phyloP scores from a whole-genome alignment of 2,888 invertebrate genomes.

The Nysson spinosus region DNA sequence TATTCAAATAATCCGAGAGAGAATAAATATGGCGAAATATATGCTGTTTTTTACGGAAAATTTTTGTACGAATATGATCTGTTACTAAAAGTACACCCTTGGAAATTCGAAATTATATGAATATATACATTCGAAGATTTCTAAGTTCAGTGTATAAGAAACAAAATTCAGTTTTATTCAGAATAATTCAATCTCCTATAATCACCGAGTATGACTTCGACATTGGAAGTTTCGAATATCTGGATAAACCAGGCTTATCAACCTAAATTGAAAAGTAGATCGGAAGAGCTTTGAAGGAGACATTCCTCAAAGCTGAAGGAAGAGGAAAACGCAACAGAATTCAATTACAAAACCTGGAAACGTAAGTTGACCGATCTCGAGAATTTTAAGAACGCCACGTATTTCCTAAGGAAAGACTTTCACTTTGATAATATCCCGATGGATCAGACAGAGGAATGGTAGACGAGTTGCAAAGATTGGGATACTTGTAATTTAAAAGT shows the following conservation, averaged over 20 bases:
- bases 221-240: constrained; percentile 20
- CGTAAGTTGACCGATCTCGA: constrained; percentile 10
- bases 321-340: constrained; percentile 21
- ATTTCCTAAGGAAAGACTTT: constrained; percentile 6
- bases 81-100: no score
- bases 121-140: no score
- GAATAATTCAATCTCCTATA: neutral
- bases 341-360: constrained; percentile 30
- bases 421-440: constrained; percentile 2
- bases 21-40: no score
- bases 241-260: constrained; percentile 19
- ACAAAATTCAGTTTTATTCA: neutral
- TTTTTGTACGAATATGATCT: no score
- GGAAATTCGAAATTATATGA: no score
- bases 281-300: constrained; percentile 2
- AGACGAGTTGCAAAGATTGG: neutral
- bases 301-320: constrained; percentile 16
- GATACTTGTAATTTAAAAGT: neutral
- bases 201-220: neutral
- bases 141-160: neutral
- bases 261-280: neutral
- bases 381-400: constrained; percentile 31
- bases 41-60: no score
- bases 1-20: no score
- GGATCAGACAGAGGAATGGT: neutral